phyloP scores from a whole-genome alignment of 2,888 invertebrate genomes.

The Rotaria sp. region DNA sequence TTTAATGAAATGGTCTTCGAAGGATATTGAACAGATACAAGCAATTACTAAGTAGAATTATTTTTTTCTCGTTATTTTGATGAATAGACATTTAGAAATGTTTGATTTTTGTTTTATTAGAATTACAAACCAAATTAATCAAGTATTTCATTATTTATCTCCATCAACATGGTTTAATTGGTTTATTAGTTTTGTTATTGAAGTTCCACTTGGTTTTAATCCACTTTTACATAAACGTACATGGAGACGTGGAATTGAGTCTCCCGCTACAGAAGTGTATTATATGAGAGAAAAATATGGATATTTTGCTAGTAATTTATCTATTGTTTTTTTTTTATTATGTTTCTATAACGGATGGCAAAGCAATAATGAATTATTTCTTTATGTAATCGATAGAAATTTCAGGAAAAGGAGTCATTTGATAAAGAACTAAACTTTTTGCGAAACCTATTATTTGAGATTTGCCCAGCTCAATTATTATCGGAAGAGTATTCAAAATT shows the following conservation, averaged over 20 bases:
- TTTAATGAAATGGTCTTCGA: conserved; percentile 32
- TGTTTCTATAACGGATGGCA: no score
- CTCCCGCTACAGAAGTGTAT: conserved; percentile 13
- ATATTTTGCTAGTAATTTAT: not conserved
- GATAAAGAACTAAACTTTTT: no score
- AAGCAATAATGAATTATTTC: no score
- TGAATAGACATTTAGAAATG: not conserved
- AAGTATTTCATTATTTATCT: conserved; percentile 26
- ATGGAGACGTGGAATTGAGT: conserved; percentile 9
- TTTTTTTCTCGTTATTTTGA: not conserved
- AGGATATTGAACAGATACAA: conserved; percentile 33
- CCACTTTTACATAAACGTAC: conserved; percentile 5
- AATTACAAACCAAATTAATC: conserved; percentile 3
- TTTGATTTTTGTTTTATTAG: not conserved
- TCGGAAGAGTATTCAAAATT: no score
- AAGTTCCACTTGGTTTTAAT: conserved; percentile 28
- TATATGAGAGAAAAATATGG: conserved; percentile 6
- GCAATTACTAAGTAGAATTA: conserved; percentile 31
- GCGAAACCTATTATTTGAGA: no score
- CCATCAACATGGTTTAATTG: conserved; percentile 36
- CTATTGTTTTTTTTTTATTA: no score
- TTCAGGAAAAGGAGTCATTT: no score
- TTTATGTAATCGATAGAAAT: no score
- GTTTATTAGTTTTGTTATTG: conserved; percentile 38
- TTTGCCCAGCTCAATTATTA: no score